Evolutionary conservation across 2,113 vertebrate species (phyloP), one percentile per base, ranked within the genome.

Genomic region (Galemys pyrenaicus): DNA sequence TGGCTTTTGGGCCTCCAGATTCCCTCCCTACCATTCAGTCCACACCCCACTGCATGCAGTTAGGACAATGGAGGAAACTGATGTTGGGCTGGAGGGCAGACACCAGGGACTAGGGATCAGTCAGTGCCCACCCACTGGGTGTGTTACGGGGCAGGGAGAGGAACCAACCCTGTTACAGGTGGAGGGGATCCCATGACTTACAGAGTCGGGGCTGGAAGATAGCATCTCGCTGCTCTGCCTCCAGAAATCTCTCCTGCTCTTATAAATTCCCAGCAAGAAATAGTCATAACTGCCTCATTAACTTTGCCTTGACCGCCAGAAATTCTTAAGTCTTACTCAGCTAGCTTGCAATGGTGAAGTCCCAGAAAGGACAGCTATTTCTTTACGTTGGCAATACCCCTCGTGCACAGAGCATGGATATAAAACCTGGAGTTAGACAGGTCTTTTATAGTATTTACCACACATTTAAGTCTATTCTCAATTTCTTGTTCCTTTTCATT

Each of bases 221-320:
- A 37, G 35, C 60, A 41, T 78, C 73, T 78, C 85, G 37, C n/a
- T 81, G 41, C 44, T 89, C 54, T 68, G 28, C 68, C 67, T 94
- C 37, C 32, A 74, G 67, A 95, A 86, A 44, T 79, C 30, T 67
- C 68, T 75, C 81, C 60, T 62, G 20, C 44, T 30, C 95, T 83
- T 82, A 51, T 67, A 75, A 82, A 67, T 62, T 75, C 35, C 41
- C 68, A 58, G 71, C 0, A 4, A 4, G 35, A 39, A 35, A 16
- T 4, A 60, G 73, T 79, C 37, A 9, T 74, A 82, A 78, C 73
- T 82, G 67, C 92, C 92, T 95, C 73, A 9, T 82, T 88, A 92
- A 94, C 58, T 60, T 54, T 46, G 74, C 58, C 88, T 89, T 58
- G 44, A 85, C 39, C 28, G 22, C n/a, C 71, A 44, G 56, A 62